Base-by-base conservation (phyloP, 2,888 invertebrate species). In the Odontocerum albicorne region DNA sequence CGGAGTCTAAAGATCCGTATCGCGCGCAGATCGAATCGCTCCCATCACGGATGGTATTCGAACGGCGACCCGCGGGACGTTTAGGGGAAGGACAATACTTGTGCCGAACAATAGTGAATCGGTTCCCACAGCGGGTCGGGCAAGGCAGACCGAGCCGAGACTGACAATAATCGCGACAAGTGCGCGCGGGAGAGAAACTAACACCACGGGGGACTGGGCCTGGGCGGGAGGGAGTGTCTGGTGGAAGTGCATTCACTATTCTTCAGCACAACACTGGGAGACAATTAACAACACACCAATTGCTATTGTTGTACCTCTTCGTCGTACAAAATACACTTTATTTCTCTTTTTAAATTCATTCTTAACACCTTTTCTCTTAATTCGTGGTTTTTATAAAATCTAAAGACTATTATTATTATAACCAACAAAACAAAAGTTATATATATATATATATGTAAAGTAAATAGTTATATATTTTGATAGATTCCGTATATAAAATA, bases 71-170 rank as follows among this genome's bases (percentile, higher is more conserved):
- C n/a, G 39, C 16, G 22, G 36, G 15, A 35, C 13, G 20, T 21
- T 36, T 15, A 19, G 16, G 46, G 43, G 44, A 27, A 17, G 16
- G 43, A 49, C 63, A 67, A 67, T 68, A 68, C 75, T 75, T 83
- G 87, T 87, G 87, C 87, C 87, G 86, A 87, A 87, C 87, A 87
- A 87, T 87, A 87, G 87, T 87, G 87, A 87, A 86, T 84, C 67
- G 60, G 22, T 57, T 36, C 22, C 53, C 17, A 47, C 13, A 40
- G 21, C 32, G 12, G 13, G 19, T 12, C n/a, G 13, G 8, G 13
- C 12, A 15, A n/a, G 36, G 8, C 8, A 12, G 31, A 31, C 15
- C 36, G 12, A 13, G 38, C n/a, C n/a, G n/a, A n/a, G n/a, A n/a
- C n/a, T n/a, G n/a, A n/a, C n/a, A n/a, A n/a, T n/a, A n/a, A n/a